Evolutionary conservation across 2,888 invertebrate species (phyloP).

Genomic region (Agonum fuliginosum): DNA sequence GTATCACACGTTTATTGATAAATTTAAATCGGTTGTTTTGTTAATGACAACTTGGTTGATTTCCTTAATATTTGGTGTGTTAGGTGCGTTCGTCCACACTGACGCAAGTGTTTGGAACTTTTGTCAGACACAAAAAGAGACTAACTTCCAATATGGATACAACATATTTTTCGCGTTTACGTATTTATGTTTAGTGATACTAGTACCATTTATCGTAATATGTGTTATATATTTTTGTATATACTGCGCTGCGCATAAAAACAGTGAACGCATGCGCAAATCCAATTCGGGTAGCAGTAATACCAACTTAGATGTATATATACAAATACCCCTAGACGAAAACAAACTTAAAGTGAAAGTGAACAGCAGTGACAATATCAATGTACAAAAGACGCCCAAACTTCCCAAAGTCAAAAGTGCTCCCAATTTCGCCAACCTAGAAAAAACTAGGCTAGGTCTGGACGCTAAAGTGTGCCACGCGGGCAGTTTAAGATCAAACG

Average conservation of each 20-base stretch:
- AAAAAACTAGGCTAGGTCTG: slow-evolving; percentile 57
- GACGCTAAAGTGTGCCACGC: slow-evolving; percentile 74
- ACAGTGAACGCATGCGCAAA: slow-evolving; percentile 78
- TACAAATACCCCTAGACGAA: slow-evolving; percentile 72
- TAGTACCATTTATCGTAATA: slow-evolving; percentile 77
- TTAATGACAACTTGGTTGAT: slow-evolving; percentile 74
- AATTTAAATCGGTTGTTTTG: slow-evolving; percentile 73
- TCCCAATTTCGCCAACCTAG: slow-evolving; percentile 67
- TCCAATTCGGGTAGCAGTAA: slow-evolving; percentile 73
- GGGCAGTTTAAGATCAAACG: slow-evolving; percentile 75
- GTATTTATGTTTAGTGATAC: slow-evolving; percentile 73
- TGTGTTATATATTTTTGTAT: slow-evolving; percentile 85
- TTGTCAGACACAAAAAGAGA: slow-evolving; percentile 66
- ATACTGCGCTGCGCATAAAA: slow-evolving; percentile 84
- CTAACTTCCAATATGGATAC: slow-evolving; percentile 67
- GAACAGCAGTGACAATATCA: slow-evolving; percentile 53
- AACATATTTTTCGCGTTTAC: slow-evolving; percentile 72
- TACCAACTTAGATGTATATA: slow-evolving; percentile 73
- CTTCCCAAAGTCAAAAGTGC: slow-evolving; percentile 70
- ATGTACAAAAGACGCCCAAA: slow-evolving; percentile 1
- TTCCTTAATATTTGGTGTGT: slow-evolving; percentile 71
- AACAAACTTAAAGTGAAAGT: slow-evolving; percentile 66
- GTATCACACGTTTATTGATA: slow-evolving; percentile 77
- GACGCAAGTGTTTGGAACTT: slow-evolving; percentile 73
- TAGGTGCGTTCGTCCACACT: slow-evolving; percentile 73